These are phyloP conservation scores for Syndactyla subalaris DNA, from an alignment of 2,797 vertebrate genomes.

Conservation along the genomic window DNA sequence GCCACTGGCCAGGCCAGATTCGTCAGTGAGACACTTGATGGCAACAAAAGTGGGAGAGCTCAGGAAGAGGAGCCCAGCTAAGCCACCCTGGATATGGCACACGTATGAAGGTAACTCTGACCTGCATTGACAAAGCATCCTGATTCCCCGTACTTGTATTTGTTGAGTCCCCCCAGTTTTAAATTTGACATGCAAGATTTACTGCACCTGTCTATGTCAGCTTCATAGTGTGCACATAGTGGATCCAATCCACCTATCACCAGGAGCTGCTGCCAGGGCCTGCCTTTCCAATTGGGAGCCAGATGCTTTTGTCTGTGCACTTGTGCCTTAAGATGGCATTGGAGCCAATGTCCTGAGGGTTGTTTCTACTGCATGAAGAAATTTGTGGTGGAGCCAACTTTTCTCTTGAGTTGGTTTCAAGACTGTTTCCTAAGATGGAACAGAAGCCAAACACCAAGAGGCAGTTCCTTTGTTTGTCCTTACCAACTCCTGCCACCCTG, in stretches of 20 bases:
- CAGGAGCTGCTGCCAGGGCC: neutral
- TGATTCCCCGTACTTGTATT: neutral
- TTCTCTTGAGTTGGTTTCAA: neutral
- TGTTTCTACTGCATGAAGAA: neutral
- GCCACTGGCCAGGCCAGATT: conserved; percentile 11
- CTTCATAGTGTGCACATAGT: neutral
- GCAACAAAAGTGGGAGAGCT: neutral
- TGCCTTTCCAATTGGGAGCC: neutral
- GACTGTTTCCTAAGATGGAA: neutral
- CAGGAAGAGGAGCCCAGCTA: neutral
- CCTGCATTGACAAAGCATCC: neutral
- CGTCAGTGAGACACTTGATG: neutral
- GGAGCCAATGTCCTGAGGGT: neutral
- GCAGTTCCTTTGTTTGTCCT: neutral
- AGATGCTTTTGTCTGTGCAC: neutral
- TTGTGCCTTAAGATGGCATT: neutral
- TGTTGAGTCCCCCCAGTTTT: neutral
- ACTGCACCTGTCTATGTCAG: neutral
- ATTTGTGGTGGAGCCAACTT: neutral
- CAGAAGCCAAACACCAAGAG: neutral
- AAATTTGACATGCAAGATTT: neutral
- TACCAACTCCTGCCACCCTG: neutral
- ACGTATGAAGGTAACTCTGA: neutral
- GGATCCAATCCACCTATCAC: neutral
- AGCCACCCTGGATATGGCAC: neutral